Evolutionary conservation across 2,888 invertebrate genomes (phyloP).

Genomic region (Drosophila rubida): DNA sequence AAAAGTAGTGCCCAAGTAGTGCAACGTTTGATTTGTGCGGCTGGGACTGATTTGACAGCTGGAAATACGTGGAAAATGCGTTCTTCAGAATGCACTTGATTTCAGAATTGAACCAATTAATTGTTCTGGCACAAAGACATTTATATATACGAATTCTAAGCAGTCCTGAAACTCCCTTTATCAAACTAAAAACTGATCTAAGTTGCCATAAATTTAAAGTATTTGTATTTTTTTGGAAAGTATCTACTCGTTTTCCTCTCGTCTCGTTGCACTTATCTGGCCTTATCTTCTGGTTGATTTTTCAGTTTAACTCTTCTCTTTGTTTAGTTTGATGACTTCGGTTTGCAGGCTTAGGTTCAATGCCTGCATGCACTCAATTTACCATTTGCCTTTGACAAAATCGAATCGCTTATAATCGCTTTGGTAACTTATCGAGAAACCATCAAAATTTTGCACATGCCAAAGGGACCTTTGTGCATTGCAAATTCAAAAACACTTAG

Average conservation of each 20-base stretch:
- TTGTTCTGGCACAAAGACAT: too few species aligned
- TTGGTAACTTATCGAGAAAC: constrained; percentile 59
- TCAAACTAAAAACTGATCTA: too few species aligned
- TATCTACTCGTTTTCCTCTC: not conserved
- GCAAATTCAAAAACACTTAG: constrained; percentile 63
- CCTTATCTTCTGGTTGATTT: constrained; percentile 6
- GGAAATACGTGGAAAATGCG: constrained; percentile 36
- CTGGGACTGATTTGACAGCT: constrained; percentile 39
- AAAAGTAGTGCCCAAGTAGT: constrained; percentile 35
- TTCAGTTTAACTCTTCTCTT: constrained; percentile 5
- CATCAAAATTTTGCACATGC: constrained; percentile 55
- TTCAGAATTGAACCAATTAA: too few species aligned
- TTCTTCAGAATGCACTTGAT: not conserved
- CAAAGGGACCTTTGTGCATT: constrained; percentile 54
- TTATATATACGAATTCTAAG: too few species aligned
- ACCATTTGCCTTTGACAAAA: constrained; percentile 44
- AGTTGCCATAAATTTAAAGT: too few species aligned
- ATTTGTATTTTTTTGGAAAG: not conserved
- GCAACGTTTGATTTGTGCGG: constrained; percentile 36
- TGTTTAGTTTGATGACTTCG: constrained; percentile 10
- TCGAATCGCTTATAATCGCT: constrained; percentile 52
- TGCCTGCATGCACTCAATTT: constrained; percentile 57
- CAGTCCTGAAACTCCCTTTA: too few species aligned
- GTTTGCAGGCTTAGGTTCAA: constrained; percentile 17
- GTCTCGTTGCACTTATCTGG: not conserved